Percentiles rank a stretch among this genome's conserved stretches.
Conservation (phyloP, 2,888 invertebrate species). For the Ectemnius continuus region DNA sequence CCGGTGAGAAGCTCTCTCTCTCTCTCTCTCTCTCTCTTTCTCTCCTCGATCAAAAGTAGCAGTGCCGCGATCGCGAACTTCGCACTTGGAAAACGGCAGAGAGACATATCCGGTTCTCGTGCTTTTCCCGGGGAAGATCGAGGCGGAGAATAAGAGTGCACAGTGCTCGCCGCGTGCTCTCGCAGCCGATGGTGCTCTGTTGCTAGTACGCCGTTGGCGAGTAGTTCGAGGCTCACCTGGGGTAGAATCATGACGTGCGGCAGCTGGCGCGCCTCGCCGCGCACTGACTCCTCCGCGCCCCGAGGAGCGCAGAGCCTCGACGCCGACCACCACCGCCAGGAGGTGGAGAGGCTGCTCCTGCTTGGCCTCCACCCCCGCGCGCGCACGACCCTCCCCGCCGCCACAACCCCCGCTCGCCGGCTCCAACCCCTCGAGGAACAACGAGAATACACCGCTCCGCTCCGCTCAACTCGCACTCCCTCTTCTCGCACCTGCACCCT, state of each 20-base stretch:
- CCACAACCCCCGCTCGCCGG: constrained; percentile 3
- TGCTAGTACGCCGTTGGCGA: constrained; percentile 50
- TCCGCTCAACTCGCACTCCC: no score
- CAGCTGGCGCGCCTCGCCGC: constrained; percentile 77
- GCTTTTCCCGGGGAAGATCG: no score
- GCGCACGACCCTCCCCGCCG: constrained; percentile 10
- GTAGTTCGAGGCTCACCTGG: constrained; percentile 72
- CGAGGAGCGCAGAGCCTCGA: constrained; percentile 57
- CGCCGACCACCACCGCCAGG: constrained; percentile 31
- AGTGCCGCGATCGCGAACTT: no score
- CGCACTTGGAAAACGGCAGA: no score
- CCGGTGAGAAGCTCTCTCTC: no score
- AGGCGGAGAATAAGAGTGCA: background rate
- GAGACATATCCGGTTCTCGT: no score
- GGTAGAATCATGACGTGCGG: constrained; percentile 77
- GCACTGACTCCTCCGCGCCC: constrained; percentile 75
- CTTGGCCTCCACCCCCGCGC: constrained; percentile 41
- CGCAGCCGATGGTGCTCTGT: constrained; percentile 38
- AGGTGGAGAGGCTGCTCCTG: background rate
- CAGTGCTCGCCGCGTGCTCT: constrained; percentile 39
- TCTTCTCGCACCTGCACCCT: background rate
- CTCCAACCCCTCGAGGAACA: constrained; percentile 19
- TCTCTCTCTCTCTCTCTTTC: no score
- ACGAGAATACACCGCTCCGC: no score
- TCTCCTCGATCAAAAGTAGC: no score